phyloP scores from a whole-genome alignment of 2,888 invertebrate genomes.

The Steinernema hermaphroditum region DNA sequence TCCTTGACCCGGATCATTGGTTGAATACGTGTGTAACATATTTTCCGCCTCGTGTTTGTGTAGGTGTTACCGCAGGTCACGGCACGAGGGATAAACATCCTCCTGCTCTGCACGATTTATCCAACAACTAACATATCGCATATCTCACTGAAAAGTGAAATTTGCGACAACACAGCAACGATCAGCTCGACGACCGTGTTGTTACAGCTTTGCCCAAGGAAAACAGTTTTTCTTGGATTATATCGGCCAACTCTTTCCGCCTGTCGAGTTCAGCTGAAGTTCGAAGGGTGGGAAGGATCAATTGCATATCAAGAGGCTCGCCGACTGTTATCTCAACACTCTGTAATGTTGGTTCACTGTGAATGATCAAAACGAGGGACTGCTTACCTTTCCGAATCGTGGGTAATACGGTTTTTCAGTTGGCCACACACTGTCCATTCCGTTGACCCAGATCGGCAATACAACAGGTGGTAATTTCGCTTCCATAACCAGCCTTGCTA shows the following conservation, averaged over 20 bases:
- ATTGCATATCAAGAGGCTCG: constrained; percentile 10
- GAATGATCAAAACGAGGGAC: not conserved
- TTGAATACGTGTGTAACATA: too few species aligned
- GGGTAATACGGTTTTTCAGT: constrained; percentile 60
- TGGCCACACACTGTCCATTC: constrained; percentile 63
- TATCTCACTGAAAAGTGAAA: too few species aligned
- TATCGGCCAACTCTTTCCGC: constrained; percentile 12
- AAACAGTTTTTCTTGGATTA: constrained; percentile 11
- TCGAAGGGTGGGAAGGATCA: not conserved
- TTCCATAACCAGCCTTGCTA: constrained; percentile 59
- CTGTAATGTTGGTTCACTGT: not conserved
- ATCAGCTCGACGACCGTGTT: too few species aligned
- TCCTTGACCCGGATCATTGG: too few species aligned
- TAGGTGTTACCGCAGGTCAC: too few species aligned
- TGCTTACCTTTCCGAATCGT: constrained; percentile 56
- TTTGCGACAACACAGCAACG: too few species aligned
- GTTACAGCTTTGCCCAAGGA: not conserved
- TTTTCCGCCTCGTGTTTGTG: too few species aligned
- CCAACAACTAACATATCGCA: too few species aligned
- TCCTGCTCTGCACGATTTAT: too few species aligned
- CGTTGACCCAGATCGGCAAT: constrained; percentile 61
- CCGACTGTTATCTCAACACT: constrained; percentile 18
- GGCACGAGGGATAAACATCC: too few species aligned
- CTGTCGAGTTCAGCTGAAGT: not conserved
- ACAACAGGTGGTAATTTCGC: constrained; percentile 55